Evolutionary conservation across 1,140 invertebrate genomes (phyloP).

Genomic region (Papilio polytes): DNA sequence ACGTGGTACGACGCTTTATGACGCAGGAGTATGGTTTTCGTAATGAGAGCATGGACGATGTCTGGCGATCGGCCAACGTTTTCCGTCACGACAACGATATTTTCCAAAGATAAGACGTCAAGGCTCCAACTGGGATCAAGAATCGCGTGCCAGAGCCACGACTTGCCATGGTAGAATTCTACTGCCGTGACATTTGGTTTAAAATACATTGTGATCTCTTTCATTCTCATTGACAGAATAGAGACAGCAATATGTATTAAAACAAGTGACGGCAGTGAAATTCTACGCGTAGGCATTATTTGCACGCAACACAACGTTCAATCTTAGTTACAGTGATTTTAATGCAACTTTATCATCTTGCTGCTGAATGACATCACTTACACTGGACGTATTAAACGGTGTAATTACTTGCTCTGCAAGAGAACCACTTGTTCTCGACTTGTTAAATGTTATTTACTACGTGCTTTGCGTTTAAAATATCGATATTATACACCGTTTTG

Average conservation of each 20-base stretch:
- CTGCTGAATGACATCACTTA: conserved; percentile 7
- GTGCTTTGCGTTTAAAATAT: background rate
- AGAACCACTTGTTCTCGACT: no score
- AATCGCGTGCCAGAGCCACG: conserved; percentile 45
- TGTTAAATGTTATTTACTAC: background rate
- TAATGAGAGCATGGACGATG: conserved; percentile 53
- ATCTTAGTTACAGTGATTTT: conserved; percentile 22
- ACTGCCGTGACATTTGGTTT: background rate
- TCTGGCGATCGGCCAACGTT: conserved; percentile 69
- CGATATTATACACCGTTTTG: no score
- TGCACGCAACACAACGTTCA: conserved; percentile 51
- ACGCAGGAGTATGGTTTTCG: conserved; percentile 44
- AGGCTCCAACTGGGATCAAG: conserved; percentile 52
- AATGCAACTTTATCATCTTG: conserved; percentile 22
- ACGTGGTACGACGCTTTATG: conserved; percentile 31
- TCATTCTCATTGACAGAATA: background rate
- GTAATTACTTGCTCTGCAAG: background rate
- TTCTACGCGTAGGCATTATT: conserved; percentile 49
- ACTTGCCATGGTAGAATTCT: background rate
- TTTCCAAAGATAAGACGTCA: conserved; percentile 66
- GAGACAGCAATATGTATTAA: background rate
- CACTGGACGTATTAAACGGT: background rate
- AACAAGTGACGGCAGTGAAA: background rate
- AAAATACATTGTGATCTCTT: background rate
- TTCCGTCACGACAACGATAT: conserved; percentile 67